Base-by-base conservation (phyloP, 53 echinoderm and acorn worm genomes). In the Stichopus horrens region DNA sequence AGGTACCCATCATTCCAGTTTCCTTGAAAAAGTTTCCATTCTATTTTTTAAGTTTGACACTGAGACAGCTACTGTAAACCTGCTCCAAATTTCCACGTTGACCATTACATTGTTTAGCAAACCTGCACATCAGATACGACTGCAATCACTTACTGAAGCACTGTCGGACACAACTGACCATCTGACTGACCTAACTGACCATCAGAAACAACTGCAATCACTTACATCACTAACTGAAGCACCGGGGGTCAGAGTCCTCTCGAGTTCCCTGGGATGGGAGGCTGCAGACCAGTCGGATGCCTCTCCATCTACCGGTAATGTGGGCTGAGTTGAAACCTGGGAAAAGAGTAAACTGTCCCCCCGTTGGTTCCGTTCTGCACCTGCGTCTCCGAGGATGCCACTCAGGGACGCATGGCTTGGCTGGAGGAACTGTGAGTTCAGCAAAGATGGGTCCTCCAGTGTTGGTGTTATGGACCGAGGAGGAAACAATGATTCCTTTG, bases 181-280 rank as follows among this genome's bases (percentile, higher is more conserved):
- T n/a, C n/a, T n/a, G n/a, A n/a, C n/a, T n/a, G n/a, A n/a, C n/a
- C n/a, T n/a, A n/a, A n/a, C n/a, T n/a, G n/a, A n/a, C n/a, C 37
- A 37, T 37, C 37, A 37, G 37, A 37, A 1, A 37, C 37, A 2
- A 37, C 37, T 37, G 37, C 37, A 37, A 37, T 37, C 4, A 58
- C 81, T 81, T 81, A 81, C 81, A 57, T 81, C 57, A 57, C 81
- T 53, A 21, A 5, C 53, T n/a, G 81, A 81, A 11, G 81, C 81
- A 9, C 81, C 81, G 5, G 81, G 81, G n/a, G 81, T 81, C 57
- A 81, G 22, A 21, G 81, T 81, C 9, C 81, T 81, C 58, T 81
- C 81, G 57, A 57, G 57, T 81, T 81, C 81, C 81, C 56, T 55
- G 10, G 56, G 20, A 21, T 81, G 81, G 6, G 56, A 21, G 4